Evolutionary conservation across 2,797 vertebrate species (phyloP).

Genomic region (Enteromius unitaeniatus): DNA sequence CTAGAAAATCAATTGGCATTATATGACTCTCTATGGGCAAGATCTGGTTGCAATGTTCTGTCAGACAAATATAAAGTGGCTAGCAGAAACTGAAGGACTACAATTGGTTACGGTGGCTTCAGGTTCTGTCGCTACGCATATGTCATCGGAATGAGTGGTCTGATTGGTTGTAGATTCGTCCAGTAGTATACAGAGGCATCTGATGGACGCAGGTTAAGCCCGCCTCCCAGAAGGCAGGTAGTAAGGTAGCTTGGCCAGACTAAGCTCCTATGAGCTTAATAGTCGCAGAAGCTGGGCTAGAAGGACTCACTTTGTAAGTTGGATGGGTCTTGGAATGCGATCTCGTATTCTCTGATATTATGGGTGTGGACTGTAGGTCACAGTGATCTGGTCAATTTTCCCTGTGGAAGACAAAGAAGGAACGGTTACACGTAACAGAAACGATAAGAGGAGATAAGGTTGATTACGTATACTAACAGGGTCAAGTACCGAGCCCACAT

Average conservation of each 20-base stretch:
- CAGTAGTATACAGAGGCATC: too few species aligned
- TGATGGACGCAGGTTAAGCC: too few species aligned
- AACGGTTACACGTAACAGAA: conserved; percentile 1
- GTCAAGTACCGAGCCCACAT: neutral
- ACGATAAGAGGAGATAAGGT: conserved; percentile 9
- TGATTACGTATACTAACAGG: neutral
- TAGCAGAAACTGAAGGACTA: neutral
- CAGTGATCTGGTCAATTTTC: conserved; percentile 56
- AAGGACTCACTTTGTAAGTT: conserved; percentile 45
- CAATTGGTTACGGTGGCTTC: too few species aligned
- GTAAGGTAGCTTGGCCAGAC: too few species aligned
- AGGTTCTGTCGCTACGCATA: too few species aligned
- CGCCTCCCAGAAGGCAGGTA: too few species aligned
- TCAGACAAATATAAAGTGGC: neutral
- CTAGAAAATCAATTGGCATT: neutral
- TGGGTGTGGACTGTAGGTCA: conserved; percentile 32
- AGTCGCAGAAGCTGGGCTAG: too few species aligned
- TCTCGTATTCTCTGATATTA: conserved; percentile 3
- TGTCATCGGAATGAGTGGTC: too few species aligned
- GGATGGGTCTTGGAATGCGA: conserved; percentile 15
- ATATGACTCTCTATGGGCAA: neutral
- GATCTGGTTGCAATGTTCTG: neutral
- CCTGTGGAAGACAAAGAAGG: conserved; percentile 21
- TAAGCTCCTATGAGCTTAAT: too few species aligned
- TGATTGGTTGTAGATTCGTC: too few species aligned